Conservation (phyloP, 2,888 invertebrate species). For the Phortica magna region DNA sequence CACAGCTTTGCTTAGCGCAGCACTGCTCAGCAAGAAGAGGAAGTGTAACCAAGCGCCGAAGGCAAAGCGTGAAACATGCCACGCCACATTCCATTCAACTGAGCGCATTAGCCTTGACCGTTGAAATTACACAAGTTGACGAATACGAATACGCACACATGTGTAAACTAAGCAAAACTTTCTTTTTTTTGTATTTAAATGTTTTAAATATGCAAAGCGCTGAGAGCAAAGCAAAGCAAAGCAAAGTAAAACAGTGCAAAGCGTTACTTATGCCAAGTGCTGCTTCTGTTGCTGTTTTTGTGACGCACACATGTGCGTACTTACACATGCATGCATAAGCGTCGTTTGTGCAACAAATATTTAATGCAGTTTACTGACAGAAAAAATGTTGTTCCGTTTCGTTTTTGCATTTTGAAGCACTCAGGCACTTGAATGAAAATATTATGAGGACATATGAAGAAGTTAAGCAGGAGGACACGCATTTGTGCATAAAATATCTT, state of each 20-base stretch:
- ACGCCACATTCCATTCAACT: slow-evolving; percentile 15
- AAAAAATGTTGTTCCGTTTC: too few relatives aligned
- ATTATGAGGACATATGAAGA: neutral
- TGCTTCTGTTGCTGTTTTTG: too few relatives aligned
- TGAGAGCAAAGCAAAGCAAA: slow-evolving; percentile 3
- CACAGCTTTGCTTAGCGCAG: neutral
- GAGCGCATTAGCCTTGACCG: slow-evolving; percentile 28
- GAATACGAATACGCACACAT: neutral
- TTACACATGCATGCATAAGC: neutral
- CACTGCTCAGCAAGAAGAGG: neutral
- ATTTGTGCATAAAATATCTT: slow-evolving; percentile 12
- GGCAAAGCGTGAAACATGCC: neutral
- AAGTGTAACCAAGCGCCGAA: neutral
- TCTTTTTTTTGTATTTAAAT: slow-evolving; percentile 5
- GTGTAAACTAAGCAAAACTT: slow-evolving; percentile 10
- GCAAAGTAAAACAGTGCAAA: neutral
- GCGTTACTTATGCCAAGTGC: slow-evolving; percentile 8
- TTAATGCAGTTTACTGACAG: neutral
- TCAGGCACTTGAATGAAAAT: too few relatives aligned
- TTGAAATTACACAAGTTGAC: slow-evolving; percentile 9
- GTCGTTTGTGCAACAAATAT: neutral
- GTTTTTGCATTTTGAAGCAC: too few relatives aligned
- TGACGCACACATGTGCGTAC: neutral
- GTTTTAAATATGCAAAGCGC: slow-evolving; percentile 19
- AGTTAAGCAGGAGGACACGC: neutral